Conservation (phyloP, 2,888 invertebrate species). For the Apamea sordens region DNA sequence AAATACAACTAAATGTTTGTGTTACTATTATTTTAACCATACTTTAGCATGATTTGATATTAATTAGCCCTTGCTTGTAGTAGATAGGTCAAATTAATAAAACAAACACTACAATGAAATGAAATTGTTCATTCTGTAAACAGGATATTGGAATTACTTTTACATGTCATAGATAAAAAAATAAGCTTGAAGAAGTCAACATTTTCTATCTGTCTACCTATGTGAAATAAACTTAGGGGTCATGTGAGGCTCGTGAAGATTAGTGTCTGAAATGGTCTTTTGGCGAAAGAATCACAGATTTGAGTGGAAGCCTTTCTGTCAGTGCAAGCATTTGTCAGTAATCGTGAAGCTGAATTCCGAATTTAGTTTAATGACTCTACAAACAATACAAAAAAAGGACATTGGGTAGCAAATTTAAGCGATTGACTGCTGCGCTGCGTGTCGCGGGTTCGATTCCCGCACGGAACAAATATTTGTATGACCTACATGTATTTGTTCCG, state of each 20-base stretch:
- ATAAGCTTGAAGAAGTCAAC: not conserved
- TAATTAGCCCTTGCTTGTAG: not conserved
- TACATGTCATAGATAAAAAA: not conserved
- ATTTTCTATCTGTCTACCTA: not conserved
- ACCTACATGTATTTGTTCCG: too few relatives aligned
- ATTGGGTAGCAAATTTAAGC: too few relatives aligned
- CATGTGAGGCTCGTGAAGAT: not conserved
- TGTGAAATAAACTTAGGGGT: not conserved
- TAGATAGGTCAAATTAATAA: not conserved
- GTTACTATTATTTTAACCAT: slow-evolving; percentile 25
- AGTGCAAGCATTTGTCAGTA: not conserved
- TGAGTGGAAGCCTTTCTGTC: not conserved
- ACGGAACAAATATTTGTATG: too few relatives aligned
- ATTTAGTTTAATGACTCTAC: too few relatives aligned
- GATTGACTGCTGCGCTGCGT: too few relatives aligned
- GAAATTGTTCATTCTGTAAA: not conserved
- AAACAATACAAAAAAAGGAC: too few relatives aligned
- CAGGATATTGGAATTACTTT: not conserved
- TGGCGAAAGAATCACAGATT: not conserved
- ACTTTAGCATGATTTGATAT: slow-evolving; percentile 1
- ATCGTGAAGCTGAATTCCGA: not conserved
- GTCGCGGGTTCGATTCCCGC: too few relatives aligned
- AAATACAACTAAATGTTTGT: slow-evolving; percentile 51
- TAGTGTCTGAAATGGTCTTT: not conserved
- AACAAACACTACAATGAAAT: not conserved